phyloP scores from a whole-genome alignment of 2,888 invertebrate species.

The Dicyrtomina minuta region DNA sequence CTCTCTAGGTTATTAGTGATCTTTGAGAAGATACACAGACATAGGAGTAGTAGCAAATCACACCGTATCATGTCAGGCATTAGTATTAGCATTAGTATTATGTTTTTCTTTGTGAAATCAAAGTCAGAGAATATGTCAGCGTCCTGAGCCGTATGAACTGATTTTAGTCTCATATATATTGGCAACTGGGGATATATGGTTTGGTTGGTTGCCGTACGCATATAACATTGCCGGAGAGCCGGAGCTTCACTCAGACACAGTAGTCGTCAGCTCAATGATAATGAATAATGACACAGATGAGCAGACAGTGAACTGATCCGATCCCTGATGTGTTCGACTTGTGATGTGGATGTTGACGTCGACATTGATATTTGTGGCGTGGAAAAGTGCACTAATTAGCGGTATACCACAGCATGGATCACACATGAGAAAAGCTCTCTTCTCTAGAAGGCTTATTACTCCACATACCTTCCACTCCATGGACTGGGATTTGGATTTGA shows the following conservation, averaged over 20 bases:
- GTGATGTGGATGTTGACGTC: conserved; percentile 10
- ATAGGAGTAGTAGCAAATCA: no score
- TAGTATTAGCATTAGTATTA: no score
- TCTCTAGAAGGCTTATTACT: background rate
- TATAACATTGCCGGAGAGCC: no score
- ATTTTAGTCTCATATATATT: no score
- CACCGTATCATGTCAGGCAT: no score
- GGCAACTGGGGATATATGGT: background rate
- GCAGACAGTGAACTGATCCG: conserved; percentile 32
- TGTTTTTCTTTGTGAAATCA: no score
- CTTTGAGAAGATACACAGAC: no score
- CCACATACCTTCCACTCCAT: conserved; percentile 13
- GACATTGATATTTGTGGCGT: conserved; percentile 38
- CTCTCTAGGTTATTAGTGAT: no score
- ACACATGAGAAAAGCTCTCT: conserved; percentile 30
- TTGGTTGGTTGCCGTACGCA: background rate
- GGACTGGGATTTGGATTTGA: background rate
- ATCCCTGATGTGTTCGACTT: conserved; percentile 6
- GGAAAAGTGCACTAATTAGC: conserved; percentile 45
- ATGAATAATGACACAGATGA: conserved; percentile 32
- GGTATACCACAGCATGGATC: conserved; percentile 19
- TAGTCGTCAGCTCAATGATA: conserved; percentile 29
- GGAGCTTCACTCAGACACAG: no score
- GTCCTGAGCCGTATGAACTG: no score
- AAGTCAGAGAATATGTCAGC: no score